Conservation (phyloP, 2,888 invertebrate genomes). For the Acleris cristana region DNA sequence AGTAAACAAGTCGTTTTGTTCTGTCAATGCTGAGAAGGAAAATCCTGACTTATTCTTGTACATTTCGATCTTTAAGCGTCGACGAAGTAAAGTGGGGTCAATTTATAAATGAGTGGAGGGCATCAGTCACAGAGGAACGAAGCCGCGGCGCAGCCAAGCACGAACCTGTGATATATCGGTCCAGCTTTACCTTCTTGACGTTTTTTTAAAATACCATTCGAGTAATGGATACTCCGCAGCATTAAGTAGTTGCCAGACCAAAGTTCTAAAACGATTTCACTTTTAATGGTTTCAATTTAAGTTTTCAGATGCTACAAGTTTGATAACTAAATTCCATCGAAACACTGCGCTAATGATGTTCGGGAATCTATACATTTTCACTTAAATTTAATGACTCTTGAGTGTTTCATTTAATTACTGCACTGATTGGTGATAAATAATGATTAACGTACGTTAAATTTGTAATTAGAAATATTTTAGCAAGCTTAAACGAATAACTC, state of each 20-base stretch:
- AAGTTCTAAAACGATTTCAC: constrained; percentile 55
- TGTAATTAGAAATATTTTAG: constrained; percentile 2
- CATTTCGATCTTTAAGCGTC: constrained; percentile 55
- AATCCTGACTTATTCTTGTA: constrained; percentile 32
- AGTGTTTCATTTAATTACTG: constrained; percentile 32
- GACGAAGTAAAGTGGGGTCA: constrained; percentile 66
- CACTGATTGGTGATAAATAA: constrained; percentile 15
- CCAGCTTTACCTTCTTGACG: constrained; percentile 69
- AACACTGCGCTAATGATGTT: constrained; percentile 39
- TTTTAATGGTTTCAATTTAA: constrained; percentile 75
- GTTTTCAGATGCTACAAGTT: constrained; percentile 66
- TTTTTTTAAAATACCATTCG: constrained; percentile 68
- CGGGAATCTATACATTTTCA: constrained; percentile 19
- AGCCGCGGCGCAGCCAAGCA: constrained; percentile 50
- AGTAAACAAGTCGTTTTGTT: constrained; percentile 48
- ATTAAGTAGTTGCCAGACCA: constrained; percentile 59
- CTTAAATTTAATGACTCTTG: constrained; percentile 28
- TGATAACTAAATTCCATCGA: constrained; percentile 63
- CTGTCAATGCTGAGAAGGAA: constrained; percentile 30
- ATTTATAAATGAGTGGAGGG: constrained; percentile 72
- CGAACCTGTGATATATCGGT: constrained; percentile 68
- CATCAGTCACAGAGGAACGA: constrained; percentile 67
- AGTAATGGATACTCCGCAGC: constrained; percentile 66
- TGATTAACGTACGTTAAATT: background rate
- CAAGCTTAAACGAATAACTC: no score